Evolutionary conservation across 2,113 vertebrate species (phyloP).

Genomic region (Chiloscyllium plagiosum): DNA sequence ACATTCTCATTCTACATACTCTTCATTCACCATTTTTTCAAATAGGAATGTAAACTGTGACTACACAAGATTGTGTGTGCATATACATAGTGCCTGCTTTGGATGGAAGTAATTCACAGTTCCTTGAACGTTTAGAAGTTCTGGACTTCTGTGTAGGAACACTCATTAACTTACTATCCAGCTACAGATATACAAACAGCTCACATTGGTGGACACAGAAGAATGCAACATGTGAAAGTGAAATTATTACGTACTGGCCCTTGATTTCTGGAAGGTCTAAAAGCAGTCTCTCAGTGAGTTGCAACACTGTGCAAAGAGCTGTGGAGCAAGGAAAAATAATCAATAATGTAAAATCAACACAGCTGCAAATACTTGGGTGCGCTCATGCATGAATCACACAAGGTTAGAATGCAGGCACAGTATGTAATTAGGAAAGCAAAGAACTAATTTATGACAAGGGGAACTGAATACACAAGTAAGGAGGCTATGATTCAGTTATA

Average conservation of each 20-base stretch:
- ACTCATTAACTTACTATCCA: background rate
- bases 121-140: background rate
- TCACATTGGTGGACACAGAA: background rate
- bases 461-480: too few relatives aligned
- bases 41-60: background rate
- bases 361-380: background rate
- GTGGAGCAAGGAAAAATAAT: constrained; percentile 21
- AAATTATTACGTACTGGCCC: constrained; percentile 71
- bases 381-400: too few relatives aligned
- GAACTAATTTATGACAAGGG: too few relatives aligned
- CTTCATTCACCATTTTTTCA: background rate
- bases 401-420: too few relatives aligned
- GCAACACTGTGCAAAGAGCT: constrained; percentile 73
- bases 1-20: too few relatives aligned
- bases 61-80: background rate
- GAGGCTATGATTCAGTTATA: too few relatives aligned
- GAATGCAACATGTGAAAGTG: background rate
- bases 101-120: background rate
- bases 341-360: background rate
- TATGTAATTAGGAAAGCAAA: too few relatives aligned
- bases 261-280: constrained; percentile 80
- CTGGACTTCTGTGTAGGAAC: background rate
- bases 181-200: background rate
- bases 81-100: background rate
- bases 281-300: constrained; percentile 81